A percentile compares a stretch with the other conserved stretches of the same genome.
These are phyloP conservation scores for Eristalis pertinax DNA, from an alignment of 2,888 invertebrate species.

Conservation along the genomic window DNA sequence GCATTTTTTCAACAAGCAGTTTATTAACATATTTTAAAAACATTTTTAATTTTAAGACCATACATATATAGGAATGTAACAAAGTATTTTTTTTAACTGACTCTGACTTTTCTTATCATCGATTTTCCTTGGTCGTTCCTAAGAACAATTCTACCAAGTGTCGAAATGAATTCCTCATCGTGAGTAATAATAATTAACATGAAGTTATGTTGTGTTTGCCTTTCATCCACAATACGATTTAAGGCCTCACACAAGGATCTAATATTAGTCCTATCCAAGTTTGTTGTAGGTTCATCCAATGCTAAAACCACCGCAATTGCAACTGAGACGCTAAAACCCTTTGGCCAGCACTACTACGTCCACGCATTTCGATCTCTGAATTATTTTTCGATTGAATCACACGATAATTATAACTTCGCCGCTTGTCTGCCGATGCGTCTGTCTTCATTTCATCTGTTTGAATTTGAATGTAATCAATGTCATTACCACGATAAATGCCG, in stretches of 20 bases:
- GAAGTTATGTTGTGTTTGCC: conserved; percentile 88
- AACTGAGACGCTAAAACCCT: conserved; percentile 96
- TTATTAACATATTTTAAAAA: neutral
- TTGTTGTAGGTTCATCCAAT: conserved; percentile 99
- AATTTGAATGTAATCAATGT: conserved; percentile 97
- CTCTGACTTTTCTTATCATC: conserved; percentile 76
- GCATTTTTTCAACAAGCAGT: neutral
- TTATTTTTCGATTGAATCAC: conserved; percentile 95
- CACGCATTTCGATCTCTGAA: conserved; percentile 96
- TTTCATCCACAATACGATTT: conserved; percentile 86
- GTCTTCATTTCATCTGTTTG: conserved; percentile 82
- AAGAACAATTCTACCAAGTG: conserved; percentile 85
- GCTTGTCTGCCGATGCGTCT: conserved; percentile 76
- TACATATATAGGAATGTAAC: neutral
- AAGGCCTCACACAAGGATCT: conserved; percentile 90
- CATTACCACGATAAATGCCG: conserved; percentile 91
- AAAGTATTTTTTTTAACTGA: conserved; percentile 25
- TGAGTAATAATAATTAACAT: conserved; percentile 98
- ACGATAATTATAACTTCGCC: conserved; percentile 85
- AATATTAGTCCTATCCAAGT: conserved; percentile 93
- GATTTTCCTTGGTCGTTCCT: conserved; percentile 80
- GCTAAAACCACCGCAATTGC: conserved; percentile 97
- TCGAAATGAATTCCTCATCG: conserved; percentile 94
- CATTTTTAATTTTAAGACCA: neutral
- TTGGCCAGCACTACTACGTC: conserved; percentile 98